These are phyloP conservation scores for Aratinga solstitialis DNA, from an alignment of 2,797 vertebrate species.

Conservation along the genomic window DNA sequence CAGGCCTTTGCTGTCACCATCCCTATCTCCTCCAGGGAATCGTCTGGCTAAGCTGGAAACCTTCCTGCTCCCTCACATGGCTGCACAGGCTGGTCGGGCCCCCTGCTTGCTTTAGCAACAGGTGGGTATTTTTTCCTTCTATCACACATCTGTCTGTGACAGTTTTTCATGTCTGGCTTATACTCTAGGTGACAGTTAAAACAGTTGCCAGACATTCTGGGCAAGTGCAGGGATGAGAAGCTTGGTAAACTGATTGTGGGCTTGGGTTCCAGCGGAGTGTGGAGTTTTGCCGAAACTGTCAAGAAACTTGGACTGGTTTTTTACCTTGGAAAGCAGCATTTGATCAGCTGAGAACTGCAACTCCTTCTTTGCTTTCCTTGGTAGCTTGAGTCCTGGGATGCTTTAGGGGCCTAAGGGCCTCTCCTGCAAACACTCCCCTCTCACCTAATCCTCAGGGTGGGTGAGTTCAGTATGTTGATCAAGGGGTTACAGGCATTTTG, in stretches of 20 bases:
- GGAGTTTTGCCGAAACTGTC: fast-evolving
- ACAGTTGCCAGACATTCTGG: not conserved
- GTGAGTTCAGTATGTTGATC: fast-evolving
- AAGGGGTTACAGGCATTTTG: fast-evolving
- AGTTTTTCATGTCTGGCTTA: not conserved
- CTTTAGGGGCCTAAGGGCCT: not conserved
- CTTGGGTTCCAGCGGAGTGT: not conserved
- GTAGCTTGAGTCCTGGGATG: fast-evolving
- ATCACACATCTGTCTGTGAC: not conserved
- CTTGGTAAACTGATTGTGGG: not conserved
- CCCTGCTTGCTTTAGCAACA: not conserved
- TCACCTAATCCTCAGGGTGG: fast-evolving
- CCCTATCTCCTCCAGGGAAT: not conserved
- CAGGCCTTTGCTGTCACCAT: fast-evolving
- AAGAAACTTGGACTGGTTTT: fast-evolving
- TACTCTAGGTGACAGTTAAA: not conserved
- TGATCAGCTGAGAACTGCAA: fast-evolving
- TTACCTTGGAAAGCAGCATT: fast-evolving
- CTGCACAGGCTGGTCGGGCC: not conserved
- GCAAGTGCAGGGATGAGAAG: not conserved
- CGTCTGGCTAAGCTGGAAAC: not conserved
- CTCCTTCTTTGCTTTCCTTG: not conserved
- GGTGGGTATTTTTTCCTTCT: too few relatives aligned
- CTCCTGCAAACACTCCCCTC: not conserved
- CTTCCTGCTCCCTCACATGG: not conserved